These are phyloP conservation scores for Apis florea DNA, from an alignment of 1,140 invertebrate species.

Conservation along the genomic window DNA sequence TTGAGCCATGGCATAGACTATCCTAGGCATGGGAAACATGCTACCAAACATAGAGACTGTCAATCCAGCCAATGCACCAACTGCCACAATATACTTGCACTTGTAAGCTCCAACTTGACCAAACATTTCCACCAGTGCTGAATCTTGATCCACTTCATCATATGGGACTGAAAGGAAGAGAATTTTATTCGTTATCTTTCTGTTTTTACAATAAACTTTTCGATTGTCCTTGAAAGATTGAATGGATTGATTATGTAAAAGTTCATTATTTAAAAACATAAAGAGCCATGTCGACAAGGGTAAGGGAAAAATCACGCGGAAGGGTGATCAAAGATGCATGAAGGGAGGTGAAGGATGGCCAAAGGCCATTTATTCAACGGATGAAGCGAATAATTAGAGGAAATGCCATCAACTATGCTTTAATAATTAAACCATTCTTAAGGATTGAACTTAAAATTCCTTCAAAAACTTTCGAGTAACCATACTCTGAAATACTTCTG, in stretches of 20 bases:
- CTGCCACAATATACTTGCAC: conserved; percentile 93
- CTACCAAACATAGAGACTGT: conserved; percentile 97
- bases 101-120: conserved; percentile 91
- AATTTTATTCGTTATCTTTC: neutral
- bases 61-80: conserved; percentile 94
- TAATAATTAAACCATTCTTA: conserved; percentile 2
- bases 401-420: conserved; percentile 6
- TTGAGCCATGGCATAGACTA: conserved; percentile 96
- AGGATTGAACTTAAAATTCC: no score
- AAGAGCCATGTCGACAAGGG: conserved; percentile 17
- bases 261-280: conserved; percentile 16
- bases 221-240: neutral
- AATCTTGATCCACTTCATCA: conserved; percentile 89
- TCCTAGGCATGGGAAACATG: conserved; percentile 98
- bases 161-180: conserved; percentile 86
- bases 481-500: no score
- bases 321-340: conserved; percentile 36
- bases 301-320: conserved; percentile 22
- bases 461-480: no score
- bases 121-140: conserved; percentile 96
- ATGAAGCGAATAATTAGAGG: conserved; percentile 12
- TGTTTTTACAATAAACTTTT: no score
- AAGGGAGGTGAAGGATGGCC: conserved; percentile 40
- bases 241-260: no score
- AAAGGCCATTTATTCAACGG: conserved; percentile 16